Evolutionary conservation across 2,888 invertebrate species (phyloP).

Genomic region (Meghimatium bilineatum): DNA sequence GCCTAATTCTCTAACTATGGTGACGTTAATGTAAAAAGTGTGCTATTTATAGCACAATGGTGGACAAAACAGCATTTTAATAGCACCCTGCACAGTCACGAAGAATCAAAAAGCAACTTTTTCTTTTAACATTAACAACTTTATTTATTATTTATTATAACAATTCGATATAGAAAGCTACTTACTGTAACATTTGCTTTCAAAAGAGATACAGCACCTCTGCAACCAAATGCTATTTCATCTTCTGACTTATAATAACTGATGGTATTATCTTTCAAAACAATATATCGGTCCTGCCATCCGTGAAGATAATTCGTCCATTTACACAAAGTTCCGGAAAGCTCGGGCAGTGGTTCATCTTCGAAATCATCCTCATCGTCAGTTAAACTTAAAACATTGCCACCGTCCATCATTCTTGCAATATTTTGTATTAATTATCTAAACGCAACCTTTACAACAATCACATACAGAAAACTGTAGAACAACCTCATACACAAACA

Average conservation of each 20-base stretch:
- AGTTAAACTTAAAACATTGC: conserved; percentile 72
- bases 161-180: background rate
- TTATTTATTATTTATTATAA: too few species aligned
- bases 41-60: too few species aligned
- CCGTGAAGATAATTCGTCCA: conserved; percentile 99
- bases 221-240: conserved; percentile 96
- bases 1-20: too few species aligned
- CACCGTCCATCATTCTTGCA: conserved; percentile 67
- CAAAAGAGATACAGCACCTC: conserved; percentile 95
- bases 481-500: background rate
- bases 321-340: conserved; percentile 94
- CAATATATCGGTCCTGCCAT: conserved; percentile 98
- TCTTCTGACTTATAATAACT: conserved; percentile 98
- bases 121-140: too few species aligned
- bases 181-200: conserved; percentile 95
- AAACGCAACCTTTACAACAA: background rate
- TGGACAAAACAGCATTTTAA: too few species aligned
- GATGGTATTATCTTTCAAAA: conserved; percentile 94
- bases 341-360: conserved; percentile 81
- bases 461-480: background rate
- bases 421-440: background rate
- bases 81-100: too few species aligned
- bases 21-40: too few species aligned
- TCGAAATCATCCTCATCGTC: conserved; percentile 75
- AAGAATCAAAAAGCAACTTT: too few species aligned